Evolutionary conservation across 2,797 vertebrate species (phyloP).

Genomic region (Enoplosus armatus): DNA sequence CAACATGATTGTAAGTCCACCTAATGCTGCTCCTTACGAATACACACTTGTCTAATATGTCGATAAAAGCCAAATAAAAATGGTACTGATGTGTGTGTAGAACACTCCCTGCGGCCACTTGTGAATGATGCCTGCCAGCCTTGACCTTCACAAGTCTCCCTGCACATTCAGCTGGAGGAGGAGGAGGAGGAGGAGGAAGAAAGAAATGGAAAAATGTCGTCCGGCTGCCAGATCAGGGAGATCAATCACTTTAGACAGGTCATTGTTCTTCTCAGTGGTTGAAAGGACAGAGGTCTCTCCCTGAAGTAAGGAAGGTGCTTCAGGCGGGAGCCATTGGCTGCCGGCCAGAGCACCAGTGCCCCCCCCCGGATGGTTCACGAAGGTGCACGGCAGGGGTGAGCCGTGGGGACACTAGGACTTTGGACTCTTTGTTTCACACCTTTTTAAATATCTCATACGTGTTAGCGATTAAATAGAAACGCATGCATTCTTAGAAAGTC

Average conservation of each 20-base stretch:
- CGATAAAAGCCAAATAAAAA: slow-evolving; percentile 25
- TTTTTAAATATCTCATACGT: neutral
- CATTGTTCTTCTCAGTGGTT: slow-evolving; percentile 72
- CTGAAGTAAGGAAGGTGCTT: slow-evolving; percentile 55
- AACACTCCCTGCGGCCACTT: slow-evolving; percentile 32
- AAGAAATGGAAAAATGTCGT: slow-evolving; percentile 70
- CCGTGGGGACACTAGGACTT: neutral
- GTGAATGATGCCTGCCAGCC: slow-evolving; percentile 61
- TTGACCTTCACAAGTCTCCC: slow-evolving; percentile 73
- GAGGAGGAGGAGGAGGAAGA: slow-evolving; percentile 33
- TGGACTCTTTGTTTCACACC: neutral
- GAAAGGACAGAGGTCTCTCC: slow-evolving; percentile 69
- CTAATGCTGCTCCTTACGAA: slow-evolving; percentile 5
- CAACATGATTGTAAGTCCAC: neutral
- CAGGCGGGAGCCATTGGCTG: slow-evolving; percentile 50
- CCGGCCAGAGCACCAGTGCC: slow-evolving; percentile 16
- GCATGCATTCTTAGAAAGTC: neutral
- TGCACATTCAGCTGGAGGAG: slow-evolving; percentile 46
- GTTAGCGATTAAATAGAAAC: neutral
- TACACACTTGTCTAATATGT: neutral
- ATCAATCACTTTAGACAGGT: slow-evolving; percentile 77
- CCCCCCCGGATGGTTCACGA: slow-evolving; percentile 61
- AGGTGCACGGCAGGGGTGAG: slow-evolving; percentile 36
- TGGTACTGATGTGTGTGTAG: slow-evolving; percentile 21
- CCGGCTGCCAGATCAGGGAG: slow-evolving; percentile 64